Conservation (phyloP, 2,113 vertebrate species). For the Callopanchax toddi region DNA sequence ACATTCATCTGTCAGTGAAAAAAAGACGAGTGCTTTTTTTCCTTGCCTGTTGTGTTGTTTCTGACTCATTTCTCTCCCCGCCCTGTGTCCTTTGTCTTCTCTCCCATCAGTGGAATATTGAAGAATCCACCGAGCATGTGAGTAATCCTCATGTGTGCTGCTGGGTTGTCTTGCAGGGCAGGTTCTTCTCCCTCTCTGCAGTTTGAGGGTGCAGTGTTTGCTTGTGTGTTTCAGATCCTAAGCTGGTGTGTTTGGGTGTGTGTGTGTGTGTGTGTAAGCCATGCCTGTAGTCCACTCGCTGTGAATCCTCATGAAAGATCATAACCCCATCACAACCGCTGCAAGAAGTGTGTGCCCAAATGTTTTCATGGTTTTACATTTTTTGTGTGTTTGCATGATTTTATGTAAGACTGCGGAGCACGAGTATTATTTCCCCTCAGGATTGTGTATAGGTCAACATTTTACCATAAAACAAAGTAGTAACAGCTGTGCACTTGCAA, state of each 20-base stretch:
- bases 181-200: slow-evolving; percentile 51
- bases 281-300: slow-evolving; percentile 37
- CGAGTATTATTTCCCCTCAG: slow-evolving; percentile 23
- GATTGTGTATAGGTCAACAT: slow-evolving; percentile 10
- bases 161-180: slow-evolving; percentile 77
- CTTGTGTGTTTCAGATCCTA: slow-evolving; percentile 47
- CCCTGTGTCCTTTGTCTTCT: slow-evolving; percentile 78
- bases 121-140: slow-evolving; percentile 96
- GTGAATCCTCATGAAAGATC: slow-evolving; percentile 46
- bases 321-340: slow-evolving; percentile 52
- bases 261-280: slow-evolving; percentile 32
- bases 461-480: slow-evolving; percentile 24
- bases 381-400: not conserved
- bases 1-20: slow-evolving; percentile 77
- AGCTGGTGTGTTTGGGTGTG: slow-evolving; percentile 15
- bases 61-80: slow-evolving; percentile 75
- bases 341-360: slow-evolving; percentile 36
- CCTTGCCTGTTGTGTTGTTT: slow-evolving; percentile 66
- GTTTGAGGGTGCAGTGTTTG: slow-evolving; percentile 72
- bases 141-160: slow-evolving; percentile 89
- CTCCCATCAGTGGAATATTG: slow-evolving; percentile 92
- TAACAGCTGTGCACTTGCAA: slow-evolving; percentile 15
- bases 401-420: slow-evolving; percentile 28
- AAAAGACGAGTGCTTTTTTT: slow-evolving; percentile 76
- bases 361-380: slow-evolving; percentile 12